Percentiles rank a stretch among this genome's conserved stretches.
Evolutionary conservation across 2,113 vertebrate genomes (phyloP).

Genomic region (Elgaria multicarinata): DNA sequence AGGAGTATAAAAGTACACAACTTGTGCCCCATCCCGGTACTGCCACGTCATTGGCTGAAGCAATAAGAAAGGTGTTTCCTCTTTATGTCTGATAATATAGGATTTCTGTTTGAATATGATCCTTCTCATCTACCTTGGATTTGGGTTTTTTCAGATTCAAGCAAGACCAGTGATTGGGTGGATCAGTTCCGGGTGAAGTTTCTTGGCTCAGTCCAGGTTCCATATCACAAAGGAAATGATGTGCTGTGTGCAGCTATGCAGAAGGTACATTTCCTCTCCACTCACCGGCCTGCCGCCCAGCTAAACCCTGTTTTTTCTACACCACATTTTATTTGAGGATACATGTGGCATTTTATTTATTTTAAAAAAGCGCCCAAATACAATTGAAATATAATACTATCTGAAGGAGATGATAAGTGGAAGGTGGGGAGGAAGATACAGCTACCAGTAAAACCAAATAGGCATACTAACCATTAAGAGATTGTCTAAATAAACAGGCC

Average conservation of each 20-base stretch:
- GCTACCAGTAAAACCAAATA: neutral
- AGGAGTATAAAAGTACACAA: neutral
- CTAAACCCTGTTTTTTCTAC: neutral
- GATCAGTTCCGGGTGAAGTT: slow-evolving; percentile 94
- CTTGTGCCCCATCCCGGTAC: neutral
- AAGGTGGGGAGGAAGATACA: neutral
- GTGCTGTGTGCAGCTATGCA: slow-evolving; percentile 98
- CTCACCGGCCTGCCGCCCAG: neutral
- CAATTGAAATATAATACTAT: neutral
- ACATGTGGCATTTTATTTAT: neutral
- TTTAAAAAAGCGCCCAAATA: neutral
- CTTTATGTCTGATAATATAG: neutral
- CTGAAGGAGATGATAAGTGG: neutral
- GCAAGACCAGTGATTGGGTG: slow-evolving; percentile 90
- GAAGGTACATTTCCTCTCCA: slow-evolving; percentile 82
- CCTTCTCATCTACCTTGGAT: neutral
- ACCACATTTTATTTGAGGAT: neutral
- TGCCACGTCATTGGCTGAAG: neutral
- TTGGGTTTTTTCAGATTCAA: slow-evolving; percentile 75
- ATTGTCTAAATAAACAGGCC: neutral
- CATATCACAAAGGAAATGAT: slow-evolving; percentile 96
- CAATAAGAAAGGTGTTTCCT: neutral
- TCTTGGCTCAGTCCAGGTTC: slow-evolving; percentile 95
- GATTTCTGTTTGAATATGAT: neutral
- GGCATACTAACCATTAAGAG: neutral